Percentiles rank a stretch among this genome's conserved stretches.
These are phyloP conservation scores for Acanthisitta chloris DNA, from an alignment of 2,113 vertebrate species.

Conservation along the genomic window DNA sequence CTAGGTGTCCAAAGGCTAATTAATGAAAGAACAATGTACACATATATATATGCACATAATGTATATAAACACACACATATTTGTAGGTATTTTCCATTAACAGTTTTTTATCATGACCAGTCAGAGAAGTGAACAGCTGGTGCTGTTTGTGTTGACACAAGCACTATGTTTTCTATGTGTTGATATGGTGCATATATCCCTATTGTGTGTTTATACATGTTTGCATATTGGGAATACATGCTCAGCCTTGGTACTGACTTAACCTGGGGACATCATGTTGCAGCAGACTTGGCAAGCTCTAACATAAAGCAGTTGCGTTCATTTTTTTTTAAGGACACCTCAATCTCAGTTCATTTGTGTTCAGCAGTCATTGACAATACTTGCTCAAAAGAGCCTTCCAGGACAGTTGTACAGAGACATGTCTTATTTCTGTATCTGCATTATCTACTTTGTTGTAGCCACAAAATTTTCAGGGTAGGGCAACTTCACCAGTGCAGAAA, in stretches of 20 bases:
- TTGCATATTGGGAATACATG: background rate
- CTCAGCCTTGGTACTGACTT: background rate
- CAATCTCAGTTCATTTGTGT: too few relatives aligned
- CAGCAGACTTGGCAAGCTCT: background rate
- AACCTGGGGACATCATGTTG: background rate
- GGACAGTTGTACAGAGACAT: background rate
- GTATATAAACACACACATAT: accelerated
- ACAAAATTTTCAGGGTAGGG: background rate
- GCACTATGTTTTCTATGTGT: background rate
- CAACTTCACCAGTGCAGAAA: background rate
- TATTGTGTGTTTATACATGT: background rate
- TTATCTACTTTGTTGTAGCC: background rate
- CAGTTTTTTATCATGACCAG: background rate
- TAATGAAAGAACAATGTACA: background rate
- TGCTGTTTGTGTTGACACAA: background rate
- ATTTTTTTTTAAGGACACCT: background rate
- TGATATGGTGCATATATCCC: background rate
- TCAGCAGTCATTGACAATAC: background rate
- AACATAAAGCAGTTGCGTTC: background rate
- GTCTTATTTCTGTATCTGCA: background rate
- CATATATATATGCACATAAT: too few relatives aligned
- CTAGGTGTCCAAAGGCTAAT: background rate
- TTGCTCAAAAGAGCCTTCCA: background rate
- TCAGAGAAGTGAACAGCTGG: background rate
- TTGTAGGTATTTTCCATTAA: background rate